Base-by-base conservation (phyloP, 2,113 vertebrate species). In the Channa argus region DNA sequence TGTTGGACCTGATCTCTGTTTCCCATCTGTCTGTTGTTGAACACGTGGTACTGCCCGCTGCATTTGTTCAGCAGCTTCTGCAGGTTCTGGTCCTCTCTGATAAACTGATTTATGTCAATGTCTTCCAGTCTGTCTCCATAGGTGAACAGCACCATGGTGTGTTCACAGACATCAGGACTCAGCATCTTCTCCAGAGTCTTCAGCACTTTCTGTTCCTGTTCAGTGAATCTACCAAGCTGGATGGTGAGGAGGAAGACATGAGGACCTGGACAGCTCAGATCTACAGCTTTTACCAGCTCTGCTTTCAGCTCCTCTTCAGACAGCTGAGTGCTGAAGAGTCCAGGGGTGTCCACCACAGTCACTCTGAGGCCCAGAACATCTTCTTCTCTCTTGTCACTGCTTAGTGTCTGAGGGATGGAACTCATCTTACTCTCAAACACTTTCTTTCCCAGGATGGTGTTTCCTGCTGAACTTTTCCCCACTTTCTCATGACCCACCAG, bases 401-500 rank as follows among this genome's bases (percentile, higher is more conserved):
- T 53, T 7, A 66, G 68, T 12, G 76, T 79, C 76, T 65, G 47
- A 37, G 54, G 61, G 9, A 0, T 24, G 41, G 3, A n/a, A 7
- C 41, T 60, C 39, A 53, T 24, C 49, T 13, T 6, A 36, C 34
- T 53, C 46, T 66, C 49, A 54, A 79, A 72, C 0, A 6, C 41
- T 14, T 24, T 33, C 47, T 41, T 59, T 37, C 38, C 58, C 4
- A 80, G 49, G 59, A 70, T 80, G 52, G 65, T 64, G 71, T 82
- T 82, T 71, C 67, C 71, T 0, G 60, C 52, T 64, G 66, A 71
- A 44, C 72, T 80, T 58, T 74, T 80, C 24, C 63, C 63, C 11
- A 71, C 75, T 59, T 8, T 63, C 59, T 71, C 75, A 15, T 78
- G 67, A 45, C 75, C 67, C 67, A 78, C 71, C 61, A 63, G 71